Evolutionary conservation across 2,888 invertebrate genomes (phyloP).

Genomic region (Tachina grossa): DNA sequence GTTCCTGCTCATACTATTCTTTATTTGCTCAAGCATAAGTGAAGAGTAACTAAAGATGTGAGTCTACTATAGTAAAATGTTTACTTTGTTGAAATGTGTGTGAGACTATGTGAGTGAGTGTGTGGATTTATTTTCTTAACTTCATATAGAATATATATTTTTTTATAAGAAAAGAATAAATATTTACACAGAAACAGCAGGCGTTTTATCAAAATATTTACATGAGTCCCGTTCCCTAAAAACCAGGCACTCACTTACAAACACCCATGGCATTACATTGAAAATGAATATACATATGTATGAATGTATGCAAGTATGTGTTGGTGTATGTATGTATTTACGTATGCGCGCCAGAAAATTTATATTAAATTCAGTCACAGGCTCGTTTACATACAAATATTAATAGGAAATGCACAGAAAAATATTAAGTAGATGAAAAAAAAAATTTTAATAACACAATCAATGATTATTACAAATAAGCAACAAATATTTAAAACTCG

Average conservation of each 20-base stretch:
- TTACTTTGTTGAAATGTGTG: constrained; percentile 46
- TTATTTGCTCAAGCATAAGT: constrained; percentile 36
- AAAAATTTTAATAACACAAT: constrained; percentile 24
- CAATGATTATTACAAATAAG: constrained; percentile 67
- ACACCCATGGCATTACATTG: neutral
- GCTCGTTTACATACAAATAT: constrained; percentile 39
- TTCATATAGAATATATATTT: constrained; percentile 19
- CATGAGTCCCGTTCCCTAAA: constrained; percentile 68
- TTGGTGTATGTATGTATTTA: neutral
- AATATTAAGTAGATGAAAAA: constrained; percentile 20
- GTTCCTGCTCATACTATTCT: constrained; percentile 3
- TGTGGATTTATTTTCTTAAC: constrained; percentile 8
- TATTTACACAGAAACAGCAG: constrained; percentile 80
- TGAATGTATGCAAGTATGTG: neutral
- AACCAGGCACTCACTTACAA: constrained; percentile 3
- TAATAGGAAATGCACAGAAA: constrained; percentile 33
- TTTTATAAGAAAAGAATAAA: constrained; percentile 73
- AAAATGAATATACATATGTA: neutral
- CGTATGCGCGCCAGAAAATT: constrained; percentile 9
- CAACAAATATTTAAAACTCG: constrained; percentile 62
- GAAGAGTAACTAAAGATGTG: constrained; percentile 37
- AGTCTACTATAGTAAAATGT: constrained; percentile 12
- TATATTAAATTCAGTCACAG: constrained; percentile 37
- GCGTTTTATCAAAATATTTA: constrained; percentile 82
- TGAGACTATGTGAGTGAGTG: neutral